Evolutionary conservation across 1,140 invertebrate species (phyloP).

Genomic region (Spodoptera litura): DNA sequence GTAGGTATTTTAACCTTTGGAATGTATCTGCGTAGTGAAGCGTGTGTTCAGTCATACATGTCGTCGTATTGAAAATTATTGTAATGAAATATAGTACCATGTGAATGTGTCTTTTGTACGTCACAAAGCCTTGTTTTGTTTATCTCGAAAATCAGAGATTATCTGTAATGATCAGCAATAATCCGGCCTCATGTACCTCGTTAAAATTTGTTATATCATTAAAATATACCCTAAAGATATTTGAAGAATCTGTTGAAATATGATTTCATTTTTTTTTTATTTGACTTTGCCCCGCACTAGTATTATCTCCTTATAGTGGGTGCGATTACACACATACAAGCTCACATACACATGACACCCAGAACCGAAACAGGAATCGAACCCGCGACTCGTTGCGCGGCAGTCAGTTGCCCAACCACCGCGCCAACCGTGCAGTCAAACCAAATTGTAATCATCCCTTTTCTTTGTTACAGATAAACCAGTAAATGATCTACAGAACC

Average conservation of each 20-base stretch:
- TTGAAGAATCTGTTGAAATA: too few relatives aligned
- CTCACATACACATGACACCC: too few relatives aligned
- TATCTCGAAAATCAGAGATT: neutral
- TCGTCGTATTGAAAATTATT: neutral
- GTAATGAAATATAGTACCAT: neutral
- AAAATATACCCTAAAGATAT: too few relatives aligned
- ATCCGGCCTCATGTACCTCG: neutral
- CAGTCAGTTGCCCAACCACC: too few relatives aligned
- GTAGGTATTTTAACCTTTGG: neutral
- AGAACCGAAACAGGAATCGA: too few relatives aligned
- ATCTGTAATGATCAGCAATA: neutral
- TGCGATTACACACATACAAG: too few relatives aligned
- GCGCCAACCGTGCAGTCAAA: too few relatives aligned
- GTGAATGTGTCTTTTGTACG: neutral
- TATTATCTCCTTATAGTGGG: too few relatives aligned
- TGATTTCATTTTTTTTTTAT: too few relatives aligned
- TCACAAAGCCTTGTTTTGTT: neutral
- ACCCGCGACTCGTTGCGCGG: too few relatives aligned
- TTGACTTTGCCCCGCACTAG: too few relatives aligned
- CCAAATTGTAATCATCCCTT: neutral
- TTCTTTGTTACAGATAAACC: slow-evolving; percentile 76
- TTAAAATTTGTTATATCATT: too few relatives aligned
- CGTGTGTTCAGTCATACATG: neutral
- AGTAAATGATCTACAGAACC: slow-evolving; percentile 69
- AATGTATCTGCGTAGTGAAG: neutral